phyloP scores from a whole-genome alignment of 1,140 invertebrate genomes.

The Mycetomoellerius zeteki region DNA sequence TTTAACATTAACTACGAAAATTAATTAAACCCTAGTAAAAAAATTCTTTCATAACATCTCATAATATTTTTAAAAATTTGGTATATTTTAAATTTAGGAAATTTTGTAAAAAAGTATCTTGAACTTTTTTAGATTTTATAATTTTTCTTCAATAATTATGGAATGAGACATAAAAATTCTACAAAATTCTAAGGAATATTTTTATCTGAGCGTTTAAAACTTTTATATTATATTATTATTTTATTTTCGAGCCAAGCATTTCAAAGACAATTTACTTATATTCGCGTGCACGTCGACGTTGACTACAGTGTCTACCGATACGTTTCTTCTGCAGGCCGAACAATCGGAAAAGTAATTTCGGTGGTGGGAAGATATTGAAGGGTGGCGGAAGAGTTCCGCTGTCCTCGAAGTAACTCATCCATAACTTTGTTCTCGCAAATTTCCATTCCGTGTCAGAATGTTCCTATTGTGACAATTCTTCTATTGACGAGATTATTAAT shows the following conservation, averaged over 20 bases:
- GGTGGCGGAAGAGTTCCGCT: slow-evolving; percentile 93
- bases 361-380: slow-evolving; percentile 94
- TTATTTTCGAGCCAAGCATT: neutral
- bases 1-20: neutral
- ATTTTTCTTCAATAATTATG: no score
- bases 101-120: no score
- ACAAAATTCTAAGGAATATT: no score
- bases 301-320: slow-evolving; percentile 88
- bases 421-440: slow-evolving; percentile 95
- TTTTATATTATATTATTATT: neutral
- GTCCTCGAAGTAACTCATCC: slow-evolving; percentile 97
- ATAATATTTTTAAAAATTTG: no score
- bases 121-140: no score
- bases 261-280: slow-evolving; percentile 77
- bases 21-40: no score
- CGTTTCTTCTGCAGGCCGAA: slow-evolving; percentile 90
- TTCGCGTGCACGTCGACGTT: slow-evolving; percentile 84
- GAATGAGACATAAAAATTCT: no score
- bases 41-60: no score
- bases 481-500: neutral
- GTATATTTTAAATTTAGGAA: no score
- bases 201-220: no score
- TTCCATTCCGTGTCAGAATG: slow-evolving; percentile 97
- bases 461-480: slow-evolving; percentile 87
- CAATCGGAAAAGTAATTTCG: slow-evolving; percentile 90